Base-by-base conservation (phyloP, 2,888 invertebrate species). In the Microplitis deprimator region DNA sequence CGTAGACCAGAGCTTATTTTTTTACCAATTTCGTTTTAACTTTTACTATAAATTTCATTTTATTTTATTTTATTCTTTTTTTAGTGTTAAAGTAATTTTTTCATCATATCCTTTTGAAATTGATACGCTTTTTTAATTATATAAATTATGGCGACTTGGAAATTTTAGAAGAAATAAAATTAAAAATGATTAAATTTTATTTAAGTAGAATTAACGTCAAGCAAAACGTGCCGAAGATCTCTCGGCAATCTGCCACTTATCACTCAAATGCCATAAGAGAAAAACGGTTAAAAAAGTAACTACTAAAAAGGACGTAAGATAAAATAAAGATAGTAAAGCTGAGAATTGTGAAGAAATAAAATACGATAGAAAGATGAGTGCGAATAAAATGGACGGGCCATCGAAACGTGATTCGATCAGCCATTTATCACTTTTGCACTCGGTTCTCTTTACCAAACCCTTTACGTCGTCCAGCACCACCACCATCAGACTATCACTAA, bases 321-420 rank as follows among this genome's bases (percentile, higher is more conserved):
- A 6, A 62, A 73, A 62, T 62, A 16, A 64, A 71, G 50, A 65
- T 50, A 68, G 41, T 41, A 39, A 64, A 69, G 59, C 17, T 68
- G 70, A 29, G 68, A 75, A 75, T 20, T 10, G 50, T n/a, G 64
- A 69, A 69, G 41, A 59, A 68, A 41, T 62, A 74, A 10, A 76
- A 39, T 29, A 60, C 60, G 68, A 65, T 59, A 59, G 65, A 50
- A 39, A 76, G 40, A 65, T 17, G 73, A 50, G 73, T 73, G 67
- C 17, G 72, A 60, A 50, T 41, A n/a, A 59, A 67, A 76, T 69
- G 69, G 72, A 75, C 75, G 68, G 77, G 69, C 75, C 74, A 77
- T 78, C 78, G 74, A 77, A 69, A 68, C 69, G 75, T 76, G 80
- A 81, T 81, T 80, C 76, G 75, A 80, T 81, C 80, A 79, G 69